A percentile compares a stretch with the other conserved stretches of the same genome.
These are phyloP conservation scores for Mesocentrotus franciscanus DNA, from an alignment of 53 echinoderm and acorn worm genomes.

Conservation along the genomic window DNA sequence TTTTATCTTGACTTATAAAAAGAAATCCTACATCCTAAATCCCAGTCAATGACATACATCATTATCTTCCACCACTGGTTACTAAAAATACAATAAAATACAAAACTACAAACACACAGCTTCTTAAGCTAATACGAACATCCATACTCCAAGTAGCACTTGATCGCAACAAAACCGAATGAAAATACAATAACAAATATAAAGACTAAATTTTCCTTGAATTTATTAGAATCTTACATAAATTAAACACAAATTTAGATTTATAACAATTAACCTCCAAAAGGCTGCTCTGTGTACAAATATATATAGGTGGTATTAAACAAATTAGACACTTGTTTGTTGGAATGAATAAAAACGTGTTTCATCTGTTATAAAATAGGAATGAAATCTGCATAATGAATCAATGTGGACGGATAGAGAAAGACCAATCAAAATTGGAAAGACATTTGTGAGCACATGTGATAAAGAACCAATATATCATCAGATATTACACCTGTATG, in stretches of 20 bases:
- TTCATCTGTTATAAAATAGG: neutral
- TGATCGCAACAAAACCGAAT: no score
- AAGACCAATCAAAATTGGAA: conserved; percentile 24
- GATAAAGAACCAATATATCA: neutral
- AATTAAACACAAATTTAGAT: conserved; percentile 3
- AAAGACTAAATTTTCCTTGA: neutral
- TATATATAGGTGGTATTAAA: neutral
- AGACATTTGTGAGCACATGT: conserved; percentile 36
- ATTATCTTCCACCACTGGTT: no score
- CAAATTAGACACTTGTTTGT: neutral
- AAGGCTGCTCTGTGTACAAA: neutral
- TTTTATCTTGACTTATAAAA: no score
- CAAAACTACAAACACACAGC: no score
- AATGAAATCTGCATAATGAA: neutral
- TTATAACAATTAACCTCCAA: neutral
- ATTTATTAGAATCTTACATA: conserved; percentile 1
- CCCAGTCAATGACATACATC: no score
- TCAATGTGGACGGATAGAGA: conserved; percentile 50
- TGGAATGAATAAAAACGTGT: neutral
- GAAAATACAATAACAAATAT: no score
- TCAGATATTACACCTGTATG: neutral
- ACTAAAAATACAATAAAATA: no score
- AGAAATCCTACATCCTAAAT: no score
- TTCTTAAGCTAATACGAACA: no score
- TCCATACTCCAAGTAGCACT: no score